Percentiles rank a stretch among this genome's conserved stretches.
Evolutionary conservation across 2,797 vertebrate genomes (phyloP).

Genomic region (Poeciliopsis infans): DNA sequence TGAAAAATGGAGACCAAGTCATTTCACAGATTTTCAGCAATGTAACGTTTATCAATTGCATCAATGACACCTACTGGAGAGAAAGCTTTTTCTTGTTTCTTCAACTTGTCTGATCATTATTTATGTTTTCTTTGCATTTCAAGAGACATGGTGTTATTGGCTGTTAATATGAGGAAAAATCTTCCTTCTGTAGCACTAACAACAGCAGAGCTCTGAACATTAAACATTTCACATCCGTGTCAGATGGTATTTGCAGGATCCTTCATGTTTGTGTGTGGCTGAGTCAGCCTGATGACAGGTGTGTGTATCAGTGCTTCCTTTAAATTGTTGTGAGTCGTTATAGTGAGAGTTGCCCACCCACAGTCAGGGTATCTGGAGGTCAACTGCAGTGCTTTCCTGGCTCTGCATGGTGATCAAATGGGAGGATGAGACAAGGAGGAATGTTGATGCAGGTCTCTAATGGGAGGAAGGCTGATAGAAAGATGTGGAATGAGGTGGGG

Average conservation of each 20-base stretch:
- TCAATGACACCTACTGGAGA: neutral
- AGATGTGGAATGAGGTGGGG: conserved; percentile 4
- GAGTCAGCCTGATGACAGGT: conserved; percentile 23
- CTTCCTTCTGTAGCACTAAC: conserved; percentile 27
- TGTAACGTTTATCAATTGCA: neutral
- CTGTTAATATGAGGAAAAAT: neutral
- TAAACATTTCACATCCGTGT: conserved; percentile 53
- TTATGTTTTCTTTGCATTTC: neutral
- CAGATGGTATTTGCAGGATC: conserved; percentile 57
- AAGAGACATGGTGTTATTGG: neutral
- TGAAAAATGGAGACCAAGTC: neutral
- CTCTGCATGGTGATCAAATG: conserved; percentile 14
- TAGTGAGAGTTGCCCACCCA: conserved; percentile 35
- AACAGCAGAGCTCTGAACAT: conserved; percentile 41
- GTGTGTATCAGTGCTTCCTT: conserved; percentile 26
- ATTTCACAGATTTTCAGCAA: neutral
- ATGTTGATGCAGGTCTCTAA: conserved; percentile 21
- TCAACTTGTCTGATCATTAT: neutral
- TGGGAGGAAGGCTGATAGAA: conserved; percentile 16
- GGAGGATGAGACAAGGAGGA: conserved; percentile 33
- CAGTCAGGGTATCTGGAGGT: conserved; percentile 38
- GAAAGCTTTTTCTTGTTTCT: neutral
- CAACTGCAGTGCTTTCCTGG: conserved; percentile 25
- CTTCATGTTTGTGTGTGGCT: conserved; percentile 12
- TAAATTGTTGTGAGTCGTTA: conserved; percentile 60